phyloP scores from a whole-genome alignment of 2,113 vertebrate genomes.

The Promerops cafer region DNA sequence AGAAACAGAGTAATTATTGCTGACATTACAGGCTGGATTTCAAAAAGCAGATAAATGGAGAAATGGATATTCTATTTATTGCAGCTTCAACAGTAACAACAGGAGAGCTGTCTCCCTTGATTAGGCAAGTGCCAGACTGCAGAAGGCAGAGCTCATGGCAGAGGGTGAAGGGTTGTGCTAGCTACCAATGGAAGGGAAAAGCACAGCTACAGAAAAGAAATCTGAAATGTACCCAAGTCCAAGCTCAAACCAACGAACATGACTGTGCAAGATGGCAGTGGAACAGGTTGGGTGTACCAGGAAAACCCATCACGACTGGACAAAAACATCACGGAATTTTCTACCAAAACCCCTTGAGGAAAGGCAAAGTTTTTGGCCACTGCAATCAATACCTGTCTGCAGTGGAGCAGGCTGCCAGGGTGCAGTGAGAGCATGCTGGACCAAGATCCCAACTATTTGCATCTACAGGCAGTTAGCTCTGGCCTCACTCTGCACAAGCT shows the following conservation, averaged over 20 bases:
- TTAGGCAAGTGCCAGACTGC: constrained; percentile 16
- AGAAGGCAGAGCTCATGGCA: constrained; percentile 10
- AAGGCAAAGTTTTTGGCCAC: neutral
- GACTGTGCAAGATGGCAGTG: rapidly evolving
- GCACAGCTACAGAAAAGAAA: neutral
- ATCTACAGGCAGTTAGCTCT: neutral
- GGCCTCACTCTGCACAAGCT: rapidly evolving
- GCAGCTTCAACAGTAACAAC: constrained; percentile 13
- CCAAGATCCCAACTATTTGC: rapidly evolving
- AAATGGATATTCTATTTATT: constrained; percentile 55
- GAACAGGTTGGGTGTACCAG: neutral
- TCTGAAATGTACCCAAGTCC: neutral
- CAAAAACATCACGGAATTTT: neutral
- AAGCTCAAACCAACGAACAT: rapidly evolving
- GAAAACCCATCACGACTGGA: neutral
- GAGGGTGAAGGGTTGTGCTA: neutral
- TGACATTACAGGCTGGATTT: constrained; percentile 36
- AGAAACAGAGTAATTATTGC: constrained; percentile 59
- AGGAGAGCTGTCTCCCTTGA: constrained; percentile 36
- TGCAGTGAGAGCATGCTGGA: neutral
- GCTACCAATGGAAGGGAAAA: neutral
- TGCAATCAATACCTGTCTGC: neutral
- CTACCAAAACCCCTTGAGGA: neutral
- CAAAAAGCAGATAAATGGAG: constrained; percentile 56
- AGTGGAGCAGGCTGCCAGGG: neutral